A percentile compares a stretch with the other conserved stretches of the same genome.
Evolutionary conservation across 2,113 vertebrate species (phyloP).

Genomic region (Periophthalmodon schlosseri): DNA sequence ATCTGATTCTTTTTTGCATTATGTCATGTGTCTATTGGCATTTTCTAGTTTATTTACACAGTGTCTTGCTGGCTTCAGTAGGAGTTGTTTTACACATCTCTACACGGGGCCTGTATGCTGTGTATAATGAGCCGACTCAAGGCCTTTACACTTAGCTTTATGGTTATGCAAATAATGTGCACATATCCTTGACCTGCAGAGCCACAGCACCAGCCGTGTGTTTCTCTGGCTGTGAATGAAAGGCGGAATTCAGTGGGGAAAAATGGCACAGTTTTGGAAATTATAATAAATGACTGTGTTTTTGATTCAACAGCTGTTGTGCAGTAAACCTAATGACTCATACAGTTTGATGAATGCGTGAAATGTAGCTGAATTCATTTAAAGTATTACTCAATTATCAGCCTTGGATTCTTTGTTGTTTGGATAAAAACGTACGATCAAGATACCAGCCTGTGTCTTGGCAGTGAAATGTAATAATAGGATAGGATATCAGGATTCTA

Average conservation of each 20-base stretch:
- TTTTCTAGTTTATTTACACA: neutral
- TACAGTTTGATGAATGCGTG: neutral
- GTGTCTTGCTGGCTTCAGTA: neutral
- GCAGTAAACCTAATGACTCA: neutral
- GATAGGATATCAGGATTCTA: too few species aligned
- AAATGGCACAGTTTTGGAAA: neutral
- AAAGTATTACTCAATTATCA: too few species aligned
- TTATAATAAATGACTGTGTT: neutral
- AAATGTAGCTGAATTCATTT: too few species aligned
- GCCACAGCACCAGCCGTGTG: neutral
- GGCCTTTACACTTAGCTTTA: neutral
- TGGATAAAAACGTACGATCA: too few species aligned
- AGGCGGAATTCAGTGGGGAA: neutral
- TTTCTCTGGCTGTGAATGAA: neutral
- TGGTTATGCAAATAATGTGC: slow-evolving; percentile 8
- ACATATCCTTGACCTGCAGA: neutral
- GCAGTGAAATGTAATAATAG: too few species aligned
- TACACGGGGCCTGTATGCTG: neutral
- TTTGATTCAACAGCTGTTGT: neutral
- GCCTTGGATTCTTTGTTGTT: too few species aligned
- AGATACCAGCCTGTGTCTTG: too few species aligned
- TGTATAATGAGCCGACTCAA: neutral
- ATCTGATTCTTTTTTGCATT: slow-evolving; percentile 14
- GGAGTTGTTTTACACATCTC: neutral
- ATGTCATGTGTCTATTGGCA: neutral